These are phyloP conservation scores for Drosophila cognata DNA, from an alignment of 2,888 invertebrate genomes.

Conservation along the genomic window DNA sequence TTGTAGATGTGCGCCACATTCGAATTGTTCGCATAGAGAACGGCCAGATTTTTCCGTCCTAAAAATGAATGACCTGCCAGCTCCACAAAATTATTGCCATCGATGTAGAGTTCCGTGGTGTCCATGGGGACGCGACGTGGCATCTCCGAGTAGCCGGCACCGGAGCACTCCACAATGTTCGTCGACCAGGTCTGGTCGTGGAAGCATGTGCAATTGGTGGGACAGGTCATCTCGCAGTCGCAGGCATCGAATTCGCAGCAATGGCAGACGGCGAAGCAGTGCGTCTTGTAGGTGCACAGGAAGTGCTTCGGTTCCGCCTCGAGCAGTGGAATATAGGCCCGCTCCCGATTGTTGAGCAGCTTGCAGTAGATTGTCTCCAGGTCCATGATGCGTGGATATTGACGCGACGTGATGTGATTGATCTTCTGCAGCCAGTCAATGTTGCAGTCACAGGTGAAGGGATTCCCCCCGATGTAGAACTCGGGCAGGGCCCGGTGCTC, in stretches of 20 bases:
- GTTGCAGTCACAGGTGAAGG: conserved; percentile 97
- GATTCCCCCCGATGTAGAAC: conserved; percentile 97
- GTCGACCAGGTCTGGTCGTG: conserved; percentile 97
- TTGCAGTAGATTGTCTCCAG: conserved; percentile 95
- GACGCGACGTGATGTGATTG: conserved; percentile 93
- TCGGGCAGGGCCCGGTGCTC: conserved; percentile 92
- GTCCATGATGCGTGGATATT: conserved; percentile 96
- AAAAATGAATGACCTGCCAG: conserved; percentile 95
- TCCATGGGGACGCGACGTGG: conserved; percentile 97
- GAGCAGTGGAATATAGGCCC: conserved; percentile 93
- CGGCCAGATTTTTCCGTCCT: conserved; percentile 94
- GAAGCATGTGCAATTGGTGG: conserved; percentile 96
- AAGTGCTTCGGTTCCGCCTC: conserved; percentile 96
- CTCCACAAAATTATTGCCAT: conserved; percentile 95
- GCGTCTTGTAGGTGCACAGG: conserved; percentile 95
- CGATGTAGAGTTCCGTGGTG: conserved; percentile 96
- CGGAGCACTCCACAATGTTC: conserved; percentile 96
- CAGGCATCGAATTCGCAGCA: conserved; percentile 99
- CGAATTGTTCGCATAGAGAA: conserved; percentile 94
- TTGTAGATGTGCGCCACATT: conserved; percentile 94
- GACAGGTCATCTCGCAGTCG: conserved; percentile 99
- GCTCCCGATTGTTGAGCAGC: conserved; percentile 93
- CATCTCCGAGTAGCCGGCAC: conserved; percentile 91
- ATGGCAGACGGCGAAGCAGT: conserved; percentile 97
- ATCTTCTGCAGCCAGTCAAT: conserved; percentile 98